Percentiles rank a stretch among this genome's conserved stretches.
Conservation (phyloP, 2,888 invertebrate genomes). For the Nysson spinosus region DNA sequence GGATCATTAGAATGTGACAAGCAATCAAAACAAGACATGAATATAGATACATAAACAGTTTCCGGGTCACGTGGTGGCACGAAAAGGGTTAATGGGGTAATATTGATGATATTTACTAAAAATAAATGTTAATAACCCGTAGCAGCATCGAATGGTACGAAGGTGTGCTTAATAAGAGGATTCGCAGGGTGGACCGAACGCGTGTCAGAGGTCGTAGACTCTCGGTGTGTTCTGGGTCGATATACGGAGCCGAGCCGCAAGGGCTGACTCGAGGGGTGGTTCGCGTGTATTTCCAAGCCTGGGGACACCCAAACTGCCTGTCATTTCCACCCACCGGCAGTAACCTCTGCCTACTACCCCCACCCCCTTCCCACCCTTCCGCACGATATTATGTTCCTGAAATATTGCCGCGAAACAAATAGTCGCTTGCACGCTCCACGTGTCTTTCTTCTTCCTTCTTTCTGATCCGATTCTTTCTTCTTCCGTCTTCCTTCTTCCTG, state of each 20-base stretch:
- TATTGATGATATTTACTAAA: too few relatives aligned
- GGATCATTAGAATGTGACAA: too few relatives aligned
- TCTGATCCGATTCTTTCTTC: not conserved
- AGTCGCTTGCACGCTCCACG: conserved; percentile 28
- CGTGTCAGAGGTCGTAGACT: conserved; percentile 43
- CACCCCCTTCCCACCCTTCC: conserved; percentile 18
- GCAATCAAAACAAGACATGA: too few relatives aligned
- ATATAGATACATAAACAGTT: too few relatives aligned
- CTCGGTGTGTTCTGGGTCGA: conserved; percentile 44
- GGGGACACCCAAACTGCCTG: conserved; percentile 58
- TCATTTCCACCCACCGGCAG: conserved; percentile 54
- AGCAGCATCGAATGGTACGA: too few relatives aligned
- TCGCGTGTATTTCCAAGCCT: conserved; percentile 28
- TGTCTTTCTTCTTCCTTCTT: not conserved
- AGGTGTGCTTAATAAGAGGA: not conserved
- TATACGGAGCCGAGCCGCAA: conserved; percentile 47
- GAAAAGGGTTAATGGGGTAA: too few relatives aligned
- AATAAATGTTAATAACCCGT: too few relatives aligned
- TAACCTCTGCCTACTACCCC: conserved; percentile 33
- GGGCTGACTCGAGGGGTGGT: conserved; percentile 43
- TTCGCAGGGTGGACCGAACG: conserved; percentile 13
- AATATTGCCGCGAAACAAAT: conserved; percentile 51
- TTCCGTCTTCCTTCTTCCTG: not conserved
- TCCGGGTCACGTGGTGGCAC: too few relatives aligned
- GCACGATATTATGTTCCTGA: conserved; percentile 53